Base-by-base conservation (phyloP, 2,113 vertebrate genomes). In the Prunella himalayana region DNA sequence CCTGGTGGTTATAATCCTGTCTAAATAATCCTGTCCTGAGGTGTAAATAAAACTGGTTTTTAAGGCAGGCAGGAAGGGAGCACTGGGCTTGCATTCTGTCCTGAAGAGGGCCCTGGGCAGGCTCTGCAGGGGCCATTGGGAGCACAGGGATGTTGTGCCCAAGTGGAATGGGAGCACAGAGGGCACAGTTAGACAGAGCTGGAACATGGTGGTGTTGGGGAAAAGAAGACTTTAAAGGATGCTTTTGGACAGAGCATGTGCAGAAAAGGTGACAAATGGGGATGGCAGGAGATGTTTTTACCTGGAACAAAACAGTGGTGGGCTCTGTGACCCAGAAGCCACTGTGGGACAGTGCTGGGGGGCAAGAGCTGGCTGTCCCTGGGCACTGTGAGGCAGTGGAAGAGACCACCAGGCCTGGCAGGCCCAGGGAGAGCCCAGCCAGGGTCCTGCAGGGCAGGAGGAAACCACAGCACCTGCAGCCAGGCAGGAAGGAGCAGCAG, bases 161-260 rank as follows among this genome's bases (percentile, higher is more conserved):
- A 2, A 4, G 15, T 13, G 65, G 78, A 75, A 79, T 7, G n/a
- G 33, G 33, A 91, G 69, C 78, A 23, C 4, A 1, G 57, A 49
- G 25, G 22, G 17, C 41, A 49, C n/a, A 13, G 31, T 12, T 5
- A 5, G n/a, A 39, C 0, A 2, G 27, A 51, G 59, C 16, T 53
- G 51, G 51, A 73, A 11, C 57, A 18, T 6, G 10, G 16, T 6
- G 21, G 31, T 30, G 3, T 0, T 21, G 47, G 13, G 42, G 30
- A 39, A 63, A 66, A 75, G 2, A 51, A 78, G 61, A 25, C 77
- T 39, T 33, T 20, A 33, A 27, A 42, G 39, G 17, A 15, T 33
- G 31, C 28, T 35, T 70, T 23, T 10, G 65, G 39, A 28, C 73
- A 73, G 13, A 73, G 31, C 0, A 0, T 1, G 2, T 2, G 0